Evolutionary conservation across 2,888 invertebrate species (phyloP).

Genomic region (Acleris cristana): DNA sequence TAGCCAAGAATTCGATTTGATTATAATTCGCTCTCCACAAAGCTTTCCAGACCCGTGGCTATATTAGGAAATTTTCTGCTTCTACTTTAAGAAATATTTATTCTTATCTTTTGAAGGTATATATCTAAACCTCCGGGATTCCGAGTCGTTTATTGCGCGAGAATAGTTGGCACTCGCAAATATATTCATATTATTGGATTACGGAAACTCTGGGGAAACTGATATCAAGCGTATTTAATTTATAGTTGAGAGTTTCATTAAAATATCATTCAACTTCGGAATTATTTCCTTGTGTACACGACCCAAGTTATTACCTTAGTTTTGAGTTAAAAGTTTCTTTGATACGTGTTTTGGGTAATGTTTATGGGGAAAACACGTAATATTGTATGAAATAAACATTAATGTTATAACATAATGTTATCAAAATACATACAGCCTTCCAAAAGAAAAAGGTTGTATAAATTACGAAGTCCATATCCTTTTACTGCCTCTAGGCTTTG

Average conservation of each 20-base stretch:
- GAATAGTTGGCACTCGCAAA: slow-evolving; percentile 24
- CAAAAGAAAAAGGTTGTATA: too few species aligned
- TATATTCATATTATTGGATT: slow-evolving; percentile 28
- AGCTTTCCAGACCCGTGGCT: slow-evolving; percentile 22
- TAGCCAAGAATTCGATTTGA: slow-evolving; percentile 32
- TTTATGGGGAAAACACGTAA: too few species aligned
- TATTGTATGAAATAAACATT: too few species aligned
- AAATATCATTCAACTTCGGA: slow-evolving; percentile 10
- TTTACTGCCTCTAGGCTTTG: too few species aligned
- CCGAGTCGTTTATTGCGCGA: slow-evolving; percentile 15
- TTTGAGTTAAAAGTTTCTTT: slow-evolving; percentile 3
- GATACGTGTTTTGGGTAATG: background rate
- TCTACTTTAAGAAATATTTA: slow-evolving; percentile 28
- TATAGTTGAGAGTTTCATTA: slow-evolving; percentile 14
- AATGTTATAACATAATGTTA: too few species aligned
- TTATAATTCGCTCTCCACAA: slow-evolving; percentile 30
- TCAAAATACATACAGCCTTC: too few species aligned
- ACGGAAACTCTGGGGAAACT: slow-evolving; percentile 13
- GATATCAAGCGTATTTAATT: slow-evolving; percentile 21
- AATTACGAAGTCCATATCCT: too few species aligned
- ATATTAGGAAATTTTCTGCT: slow-evolving; percentile 29
- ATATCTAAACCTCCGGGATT: slow-evolving; percentile 12
- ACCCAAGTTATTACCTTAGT: slow-evolving; percentile 3
- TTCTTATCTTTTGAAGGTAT: slow-evolving; percentile 11
- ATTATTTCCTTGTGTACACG: slow-evolving; percentile 9